Conservation (phyloP, 2,113 vertebrate species). For the Campylomormyrus tamandua region DNA sequence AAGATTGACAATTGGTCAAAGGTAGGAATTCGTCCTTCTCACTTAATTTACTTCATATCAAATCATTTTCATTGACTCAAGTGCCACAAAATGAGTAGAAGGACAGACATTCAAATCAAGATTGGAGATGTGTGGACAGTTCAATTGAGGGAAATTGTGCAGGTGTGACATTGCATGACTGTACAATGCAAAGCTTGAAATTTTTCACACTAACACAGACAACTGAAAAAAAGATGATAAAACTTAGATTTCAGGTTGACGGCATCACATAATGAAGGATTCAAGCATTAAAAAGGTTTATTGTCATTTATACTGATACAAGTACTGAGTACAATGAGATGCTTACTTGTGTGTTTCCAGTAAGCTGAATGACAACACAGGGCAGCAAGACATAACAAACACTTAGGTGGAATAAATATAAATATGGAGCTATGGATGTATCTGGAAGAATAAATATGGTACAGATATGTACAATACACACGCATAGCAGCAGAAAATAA, state of each 20-base stretch:
- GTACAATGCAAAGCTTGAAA: neutral
- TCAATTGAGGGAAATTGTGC: neutral
- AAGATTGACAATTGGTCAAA: neutral
- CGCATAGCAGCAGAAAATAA: neutral
- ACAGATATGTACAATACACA: neutral
- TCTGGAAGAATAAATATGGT: neutral
- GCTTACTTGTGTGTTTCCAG: neutral
- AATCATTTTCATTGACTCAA: constrained; percentile 22
- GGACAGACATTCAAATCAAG: neutral
- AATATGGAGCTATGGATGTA: neutral
- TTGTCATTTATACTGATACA: neutral
- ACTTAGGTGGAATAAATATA: neutral
- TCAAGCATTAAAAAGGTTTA: too few relatives aligned
- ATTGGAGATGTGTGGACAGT: neutral
- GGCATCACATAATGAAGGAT: neutral
- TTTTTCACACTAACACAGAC: neutral
- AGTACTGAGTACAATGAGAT: neutral
- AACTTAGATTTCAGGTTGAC: neutral
- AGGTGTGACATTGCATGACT: neutral
- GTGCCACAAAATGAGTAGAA: constrained; percentile 23
- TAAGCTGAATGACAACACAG: neutral
- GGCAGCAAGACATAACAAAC: neutral
- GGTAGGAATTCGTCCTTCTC: neutral
- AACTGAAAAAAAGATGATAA: neutral
- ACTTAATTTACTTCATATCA: neutral